Evolutionary conservation across 2,888 invertebrate genomes (phyloP).

Genomic region (Flexamia atlantica): DNA sequence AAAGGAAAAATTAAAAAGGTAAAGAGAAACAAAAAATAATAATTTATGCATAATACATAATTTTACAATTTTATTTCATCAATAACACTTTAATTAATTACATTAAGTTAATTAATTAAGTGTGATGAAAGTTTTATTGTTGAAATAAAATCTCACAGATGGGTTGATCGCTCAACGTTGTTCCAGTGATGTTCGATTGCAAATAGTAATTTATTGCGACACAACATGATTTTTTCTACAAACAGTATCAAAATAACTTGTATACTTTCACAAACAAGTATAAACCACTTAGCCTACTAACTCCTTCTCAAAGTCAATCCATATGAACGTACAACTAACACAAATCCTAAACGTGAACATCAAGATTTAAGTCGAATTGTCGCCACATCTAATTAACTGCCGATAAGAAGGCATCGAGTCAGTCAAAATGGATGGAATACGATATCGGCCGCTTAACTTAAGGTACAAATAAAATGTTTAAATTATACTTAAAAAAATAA

Average conservation of each 20-base stretch:
- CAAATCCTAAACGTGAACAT: slow-evolving; percentile 35
- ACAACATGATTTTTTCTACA: not conserved
- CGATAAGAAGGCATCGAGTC: slow-evolving; percentile 21
- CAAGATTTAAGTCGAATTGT: slow-evolving; percentile 33
- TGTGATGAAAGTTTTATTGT: too few species aligned
- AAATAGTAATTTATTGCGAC: not conserved
- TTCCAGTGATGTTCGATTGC: not conserved
- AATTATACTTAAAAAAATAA: slow-evolving; percentile 53
- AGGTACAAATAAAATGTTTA: slow-evolving; percentile 31
- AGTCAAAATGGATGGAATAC: slow-evolving; percentile 55
- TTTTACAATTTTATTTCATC: not conserved
- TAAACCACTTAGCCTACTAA: not conserved
- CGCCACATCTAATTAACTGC: slow-evolving; percentile 7
- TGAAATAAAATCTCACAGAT: not conserved
- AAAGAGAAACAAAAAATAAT: not conserved
- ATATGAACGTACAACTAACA: slow-evolving; percentile 27
- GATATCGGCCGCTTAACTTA: slow-evolving; percentile 36
- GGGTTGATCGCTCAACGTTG: not conserved
- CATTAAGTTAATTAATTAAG: too few species aligned
- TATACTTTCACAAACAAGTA: not conserved
- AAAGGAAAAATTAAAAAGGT: not conserved
- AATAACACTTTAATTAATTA: too few species aligned
- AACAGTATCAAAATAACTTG: slow-evolving; percentile 17
- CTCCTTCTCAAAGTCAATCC: slow-evolving; percentile 7
- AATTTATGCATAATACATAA: not conserved